Evolutionary conservation across 2,888 invertebrate species (phyloP).

Genomic region (Athalia circularis): DNA sequence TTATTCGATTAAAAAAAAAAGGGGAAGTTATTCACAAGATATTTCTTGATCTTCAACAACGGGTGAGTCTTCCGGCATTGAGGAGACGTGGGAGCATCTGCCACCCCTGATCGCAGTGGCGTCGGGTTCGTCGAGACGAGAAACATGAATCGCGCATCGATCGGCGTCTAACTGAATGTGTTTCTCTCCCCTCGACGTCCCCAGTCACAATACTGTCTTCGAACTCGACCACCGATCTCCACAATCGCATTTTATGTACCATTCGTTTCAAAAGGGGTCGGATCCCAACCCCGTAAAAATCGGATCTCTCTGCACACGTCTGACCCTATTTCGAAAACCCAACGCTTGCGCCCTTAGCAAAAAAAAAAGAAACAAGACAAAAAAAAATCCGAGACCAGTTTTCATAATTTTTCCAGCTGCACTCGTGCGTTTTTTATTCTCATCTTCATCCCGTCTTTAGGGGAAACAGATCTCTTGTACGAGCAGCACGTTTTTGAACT

Average conservation of each 20-base stretch:
- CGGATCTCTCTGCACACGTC: constrained; percentile 19
- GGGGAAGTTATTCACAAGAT: too few species aligned
- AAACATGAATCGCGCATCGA: constrained; percentile 64
- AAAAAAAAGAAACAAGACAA: too few species aligned
- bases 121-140: constrained; percentile 43
- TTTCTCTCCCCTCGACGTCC: constrained; percentile 30
- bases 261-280: constrained; percentile 8
- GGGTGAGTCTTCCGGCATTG: background rate
- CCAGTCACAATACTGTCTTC: constrained; percentile 14
- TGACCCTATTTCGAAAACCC: background rate
- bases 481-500: too few species aligned
- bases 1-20: too few species aligned
- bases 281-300: background rate
- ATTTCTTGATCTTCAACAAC: background rate
- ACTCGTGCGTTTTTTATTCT: background rate
- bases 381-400: constrained; percentile 1
- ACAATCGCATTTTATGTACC: constrained; percentile 31
- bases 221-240: constrained; percentile 30
- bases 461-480: too few species aligned
- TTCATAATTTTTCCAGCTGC: background rate
- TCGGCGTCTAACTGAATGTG: constrained; percentile 56
- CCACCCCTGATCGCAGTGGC: constrained; percentile 36
- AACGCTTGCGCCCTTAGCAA: background rate
- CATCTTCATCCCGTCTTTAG: too few species aligned
- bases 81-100: constrained; percentile 30